Percentiles rank a stretch among this genome's conserved stretches.
These are phyloP conservation scores for Trachythela sp. DNA, from an alignment of 64 coral and sea anemone genomes.

Conservation along the genomic window DNA sequence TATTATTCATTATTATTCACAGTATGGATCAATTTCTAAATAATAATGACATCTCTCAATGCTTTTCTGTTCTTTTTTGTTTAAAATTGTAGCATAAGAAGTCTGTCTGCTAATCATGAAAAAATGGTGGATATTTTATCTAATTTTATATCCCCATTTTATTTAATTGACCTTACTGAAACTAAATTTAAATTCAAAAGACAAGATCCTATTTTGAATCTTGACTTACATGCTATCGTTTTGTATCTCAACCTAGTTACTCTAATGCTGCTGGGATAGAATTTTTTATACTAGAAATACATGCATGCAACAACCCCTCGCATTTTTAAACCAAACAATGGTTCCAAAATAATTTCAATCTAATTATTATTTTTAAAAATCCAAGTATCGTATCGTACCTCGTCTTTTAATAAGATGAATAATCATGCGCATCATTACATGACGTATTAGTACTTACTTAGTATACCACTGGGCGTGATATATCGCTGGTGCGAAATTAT, in stretches of 20 bases:
- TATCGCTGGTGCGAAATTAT: no score
- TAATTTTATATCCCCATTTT: not conserved
- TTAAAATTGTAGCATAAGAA: not conserved
- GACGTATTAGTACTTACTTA: no score
- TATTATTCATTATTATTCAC: no score
- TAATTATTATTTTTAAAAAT: no score
- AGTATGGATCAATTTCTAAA: not conserved
- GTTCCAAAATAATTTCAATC: no score
- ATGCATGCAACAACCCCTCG: no score
- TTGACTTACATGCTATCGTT: slow-evolving; percentile 12
- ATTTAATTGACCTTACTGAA: slow-evolving; percentile 35
- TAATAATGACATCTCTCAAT: not conserved
- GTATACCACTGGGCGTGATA: no score
- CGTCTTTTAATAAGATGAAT: no score
- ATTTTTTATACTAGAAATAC: slow-evolving; percentile 26
- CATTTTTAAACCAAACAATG: no score
- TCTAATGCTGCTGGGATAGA: slow-evolving; percentile 40
- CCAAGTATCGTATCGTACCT: no score
- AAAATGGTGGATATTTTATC: not conserved
- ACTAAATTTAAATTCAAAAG: slow-evolving; percentile 42
- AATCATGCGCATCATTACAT: no score
- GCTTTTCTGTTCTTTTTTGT: not conserved
- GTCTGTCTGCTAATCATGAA: not conserved
- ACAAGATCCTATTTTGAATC: not conserved
- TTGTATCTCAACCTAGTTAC: slow-evolving; percentile 32